Evolutionary conservation across 2,888 invertebrate genomes (phyloP).

Genomic region (Agrilus biguttatus): DNA sequence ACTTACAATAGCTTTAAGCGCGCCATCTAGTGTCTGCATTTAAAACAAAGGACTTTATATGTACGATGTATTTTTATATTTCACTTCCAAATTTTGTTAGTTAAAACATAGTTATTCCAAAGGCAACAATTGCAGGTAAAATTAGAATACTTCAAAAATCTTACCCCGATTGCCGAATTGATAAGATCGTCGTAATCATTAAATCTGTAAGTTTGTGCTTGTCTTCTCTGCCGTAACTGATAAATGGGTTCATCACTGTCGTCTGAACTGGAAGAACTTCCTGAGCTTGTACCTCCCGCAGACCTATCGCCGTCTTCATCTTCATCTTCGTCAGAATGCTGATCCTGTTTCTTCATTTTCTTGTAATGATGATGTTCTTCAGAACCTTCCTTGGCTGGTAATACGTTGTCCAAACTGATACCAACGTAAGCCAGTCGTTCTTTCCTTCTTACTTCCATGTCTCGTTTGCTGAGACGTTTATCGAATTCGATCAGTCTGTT

Average conservation of each 20-base stretch:
- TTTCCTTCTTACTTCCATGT: slow-evolving; percentile 50
- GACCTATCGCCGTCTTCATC: slow-evolving; percentile 14
- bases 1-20: too few relatives aligned
- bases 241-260: slow-evolving; percentile 66
- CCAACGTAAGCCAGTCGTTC: slow-evolving; percentile 61
- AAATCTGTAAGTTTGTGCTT: slow-evolving; percentile 70
- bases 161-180: slow-evolving; percentile 71
- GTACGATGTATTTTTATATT: too few relatives aligned
- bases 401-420: slow-evolving; percentile 58
- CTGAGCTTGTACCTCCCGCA: slow-evolving; percentile 16
- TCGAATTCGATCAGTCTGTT: slow-evolving; percentile 64
- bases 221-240: slow-evolving; percentile 65
- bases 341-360: slow-evolving; percentile 21
- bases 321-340: slow-evolving; percentile 16
- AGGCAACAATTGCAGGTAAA: too few relatives aligned
- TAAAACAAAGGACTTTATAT: too few relatives aligned
- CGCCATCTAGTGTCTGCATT: too few relatives aligned
- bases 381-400: slow-evolving; percentile 29
- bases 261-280: slow-evolving; percentile 14
- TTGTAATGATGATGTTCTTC: slow-evolving; percentile 23
- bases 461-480: slow-evolving; percentile 49
- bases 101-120: too few relatives aligned
- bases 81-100: too few relatives aligned
- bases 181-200: slow-evolving; percentile 94
- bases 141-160: background rate